These are phyloP conservation scores for Arctia plantaginis DNA, from an alignment of 2,888 invertebrate genomes.

Conservation along the genomic window DNA sequence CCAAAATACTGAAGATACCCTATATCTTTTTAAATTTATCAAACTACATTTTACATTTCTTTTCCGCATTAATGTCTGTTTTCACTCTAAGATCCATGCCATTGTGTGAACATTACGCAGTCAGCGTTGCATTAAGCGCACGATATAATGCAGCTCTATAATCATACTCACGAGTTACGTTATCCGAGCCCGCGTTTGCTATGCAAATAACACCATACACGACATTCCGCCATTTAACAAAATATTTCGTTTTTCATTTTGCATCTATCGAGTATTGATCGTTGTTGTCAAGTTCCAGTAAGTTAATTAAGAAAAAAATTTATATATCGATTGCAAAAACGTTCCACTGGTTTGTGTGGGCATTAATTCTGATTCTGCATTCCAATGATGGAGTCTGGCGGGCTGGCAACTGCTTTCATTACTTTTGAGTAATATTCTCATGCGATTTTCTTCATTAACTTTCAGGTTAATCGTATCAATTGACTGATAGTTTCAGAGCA, in stretches of 20 bases:
- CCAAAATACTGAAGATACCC: constrained; percentile 38
- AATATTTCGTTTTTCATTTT: constrained; percentile 63
- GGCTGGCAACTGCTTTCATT: constrained; percentile 48
- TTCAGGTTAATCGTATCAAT: constrained; percentile 46
- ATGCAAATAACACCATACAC: constrained; percentile 75
- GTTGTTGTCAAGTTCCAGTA: constrained; percentile 46
- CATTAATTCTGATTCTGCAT: constrained; percentile 58
- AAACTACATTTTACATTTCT: constrained; percentile 57
- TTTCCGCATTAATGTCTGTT: constrained; percentile 69
- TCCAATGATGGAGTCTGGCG: constrained; percentile 33
- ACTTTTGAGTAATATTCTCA: constrained; percentile 47
- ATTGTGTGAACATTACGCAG: constrained; percentile 77
- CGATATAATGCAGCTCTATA: constrained; percentile 74
- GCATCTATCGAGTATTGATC: constrained; percentile 38
- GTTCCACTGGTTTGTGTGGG: constrained; percentile 54
- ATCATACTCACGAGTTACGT: constrained; percentile 76
- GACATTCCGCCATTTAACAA: constrained; percentile 62
- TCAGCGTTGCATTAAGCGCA: constrained; percentile 72
- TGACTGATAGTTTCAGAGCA: constrained; percentile 68
- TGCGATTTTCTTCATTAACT: constrained; percentile 52
- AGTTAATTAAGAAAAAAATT: constrained; percentile 57
- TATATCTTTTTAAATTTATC: constrained; percentile 55
- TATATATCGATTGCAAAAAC: constrained; percentile 58
- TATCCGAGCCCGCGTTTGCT: constrained; percentile 72
- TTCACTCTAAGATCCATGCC: constrained; percentile 66